Evolutionary conservation across 2,888 invertebrate genomes (phyloP).

Genomic region (Parochlus steinenii): DNA sequence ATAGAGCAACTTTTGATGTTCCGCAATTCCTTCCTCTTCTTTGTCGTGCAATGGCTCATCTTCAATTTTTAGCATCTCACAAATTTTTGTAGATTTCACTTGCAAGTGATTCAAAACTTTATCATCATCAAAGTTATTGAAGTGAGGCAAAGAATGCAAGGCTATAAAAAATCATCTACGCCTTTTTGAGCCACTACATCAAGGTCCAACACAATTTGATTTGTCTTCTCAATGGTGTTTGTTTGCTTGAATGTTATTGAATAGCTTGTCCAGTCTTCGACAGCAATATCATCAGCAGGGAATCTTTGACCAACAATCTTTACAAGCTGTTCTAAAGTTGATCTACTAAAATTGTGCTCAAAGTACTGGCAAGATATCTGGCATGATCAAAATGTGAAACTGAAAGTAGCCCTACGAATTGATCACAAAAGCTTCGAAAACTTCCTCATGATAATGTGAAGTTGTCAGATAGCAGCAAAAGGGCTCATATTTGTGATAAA

Average conservation of each 20-base stretch:
- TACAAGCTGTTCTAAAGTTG: conserved; percentile 42
- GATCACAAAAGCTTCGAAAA: conserved; percentile 47
- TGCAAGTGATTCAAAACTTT: conserved; percentile 29
- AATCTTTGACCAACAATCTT: conserved; percentile 49
- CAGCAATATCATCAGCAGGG: conserved; percentile 28
- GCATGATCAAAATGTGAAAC: conserved; percentile 56
- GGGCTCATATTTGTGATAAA: conserved; percentile 37
- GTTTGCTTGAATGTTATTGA: conserved; percentile 32
- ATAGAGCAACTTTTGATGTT: too few species aligned
- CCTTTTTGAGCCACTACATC: conserved; percentile 29
- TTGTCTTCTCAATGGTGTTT: conserved; percentile 38
- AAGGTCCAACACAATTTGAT: too few species aligned
- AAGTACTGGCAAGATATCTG: conserved; percentile 45
- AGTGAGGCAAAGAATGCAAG: conserved; percentile 22
- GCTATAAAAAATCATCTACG: conserved; percentile 20
- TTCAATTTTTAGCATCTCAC: conserved; percentile 9
- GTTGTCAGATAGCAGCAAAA: conserved; percentile 41
- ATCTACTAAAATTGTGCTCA: conserved; percentile 35
- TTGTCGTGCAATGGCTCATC: too few species aligned
- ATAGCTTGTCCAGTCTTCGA: conserved; percentile 26
- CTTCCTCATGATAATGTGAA: conserved; percentile 37
- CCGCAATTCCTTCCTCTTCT: too few species aligned
- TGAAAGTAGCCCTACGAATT: conserved; percentile 46
- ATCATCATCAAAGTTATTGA: conserved; percentile 13
- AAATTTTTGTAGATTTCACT: conserved; percentile 24